Evolutionary conservation across 2,888 invertebrate species (phyloP), one percentile per base, ranked within the genome.

Genomic region (Lepidocyrtoides sp.): DNA sequence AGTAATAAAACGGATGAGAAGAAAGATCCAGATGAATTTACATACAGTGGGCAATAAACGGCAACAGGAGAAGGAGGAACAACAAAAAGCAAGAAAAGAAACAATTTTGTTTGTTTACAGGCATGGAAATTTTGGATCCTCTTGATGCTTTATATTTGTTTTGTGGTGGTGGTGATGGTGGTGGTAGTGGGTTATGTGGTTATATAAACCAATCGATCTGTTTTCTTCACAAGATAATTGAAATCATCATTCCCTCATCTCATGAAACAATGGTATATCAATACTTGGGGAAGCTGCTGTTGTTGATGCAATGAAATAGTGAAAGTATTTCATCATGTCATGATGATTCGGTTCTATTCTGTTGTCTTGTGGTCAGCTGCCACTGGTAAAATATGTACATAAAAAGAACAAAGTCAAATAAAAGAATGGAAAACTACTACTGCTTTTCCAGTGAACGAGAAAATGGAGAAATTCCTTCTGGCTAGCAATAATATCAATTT

Each of bases 401-500:
- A 48, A 44, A 23, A 12, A 10, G 41, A 77, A 29, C 20, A 44
- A 60, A 48, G 4, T 41, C 10, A 57, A 17, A 32, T 5, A 26
- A 5, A 69, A 69, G n/a, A 32, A 5, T 36, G 14, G 36, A 60
- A 48, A 36, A n/a, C 32, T 57, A 36, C 48, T n/a, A n/a, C n/a
- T n/a, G n/a, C n/a, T n/a, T 51, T 75, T 75, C 29, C 14, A 75
- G 48, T 5, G 20, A 23, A 26, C 57, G 41, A 57, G 86, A 57
- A 66, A 88, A 81, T 81, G 88, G 75, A 41, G 26, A 88, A 79
- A 88, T 88, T 88, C 88, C 88, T 88, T 88, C 26, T 63, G 79
- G 88, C 88, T 66, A 81, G 51, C 20, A 88, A 86, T 79, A 85
- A 44, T 36, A 86, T 69, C 77, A 84, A 69, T 77, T 88, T 88